These are phyloP conservation scores for Psilopsiagon aurifrons DNA, from an alignment of 2,113 vertebrate species.

Conservation along the genomic window DNA sequence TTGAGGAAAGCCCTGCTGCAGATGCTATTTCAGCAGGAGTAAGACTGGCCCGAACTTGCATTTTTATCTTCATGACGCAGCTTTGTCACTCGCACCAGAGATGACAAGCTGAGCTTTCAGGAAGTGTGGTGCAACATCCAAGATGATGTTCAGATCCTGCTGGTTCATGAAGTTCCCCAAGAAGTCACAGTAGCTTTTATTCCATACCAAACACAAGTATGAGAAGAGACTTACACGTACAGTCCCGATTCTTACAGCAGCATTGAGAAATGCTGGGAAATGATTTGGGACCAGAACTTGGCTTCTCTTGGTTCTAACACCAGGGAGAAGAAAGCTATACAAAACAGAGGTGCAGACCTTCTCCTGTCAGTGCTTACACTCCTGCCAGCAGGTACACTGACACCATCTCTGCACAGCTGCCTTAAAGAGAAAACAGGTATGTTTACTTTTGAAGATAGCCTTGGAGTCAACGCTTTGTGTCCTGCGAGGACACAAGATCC, in stretches of 20 bases:
- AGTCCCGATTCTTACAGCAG: background rate
- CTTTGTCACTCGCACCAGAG: background rate
- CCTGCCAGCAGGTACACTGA: background rate
- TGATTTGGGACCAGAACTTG: background rate
- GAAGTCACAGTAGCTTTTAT: background rate
- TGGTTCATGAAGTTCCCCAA: background rate
- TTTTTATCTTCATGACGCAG: background rate
- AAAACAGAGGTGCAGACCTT: background rate
- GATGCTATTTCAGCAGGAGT: background rate
- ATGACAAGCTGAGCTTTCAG: background rate
- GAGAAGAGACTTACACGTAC: background rate
- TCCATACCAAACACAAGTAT: background rate
- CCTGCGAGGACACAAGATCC: background rate
- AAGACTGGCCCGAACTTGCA: background rate
- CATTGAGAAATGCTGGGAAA: background rate
- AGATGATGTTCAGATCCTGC: background rate
- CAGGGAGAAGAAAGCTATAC: background rate
- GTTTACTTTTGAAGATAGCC: background rate
- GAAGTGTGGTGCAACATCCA: background rate
- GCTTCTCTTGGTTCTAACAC: background rate
- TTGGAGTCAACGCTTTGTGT: background rate
- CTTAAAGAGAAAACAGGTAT: rapidly evolving
- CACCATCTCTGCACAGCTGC: background rate
- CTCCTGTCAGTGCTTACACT: background rate
- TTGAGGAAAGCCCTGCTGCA: background rate